A percentile compares a stretch with the other conserved stretches of the same genome.
These are phyloP conservation scores for Polypterus senegalus DNA, from an alignment of 2,113 vertebrate species.

Conservation along the genomic window DNA sequence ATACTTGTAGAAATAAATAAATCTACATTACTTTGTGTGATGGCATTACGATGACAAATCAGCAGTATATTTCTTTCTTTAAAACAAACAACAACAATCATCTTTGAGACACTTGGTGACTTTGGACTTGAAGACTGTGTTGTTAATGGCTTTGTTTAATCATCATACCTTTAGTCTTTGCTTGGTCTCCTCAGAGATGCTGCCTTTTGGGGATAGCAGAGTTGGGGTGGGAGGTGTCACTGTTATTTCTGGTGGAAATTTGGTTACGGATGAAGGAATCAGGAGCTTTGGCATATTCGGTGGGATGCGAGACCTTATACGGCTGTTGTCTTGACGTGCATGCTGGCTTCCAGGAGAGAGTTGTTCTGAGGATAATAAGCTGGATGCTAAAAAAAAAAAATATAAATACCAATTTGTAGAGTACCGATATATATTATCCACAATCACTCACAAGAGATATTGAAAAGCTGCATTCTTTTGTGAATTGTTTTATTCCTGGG, in stretches of 20 bases:
- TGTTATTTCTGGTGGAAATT: conserved; percentile 96
- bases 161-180: conserved; percentile 82
- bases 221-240: conserved; percentile 95
- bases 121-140: no score
- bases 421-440: no score
- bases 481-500: no score
- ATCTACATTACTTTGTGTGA: no score
- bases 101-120: no score
- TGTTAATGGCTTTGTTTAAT: no score
- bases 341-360: conserved; percentile 46
- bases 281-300: conserved; percentile 93
- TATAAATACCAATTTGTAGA: background rate
- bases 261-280: conserved; percentile 80
- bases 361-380: conserved; percentile 43
- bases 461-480: no score
- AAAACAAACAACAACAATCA: background rate
- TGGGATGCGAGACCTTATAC: conserved; percentile 70
- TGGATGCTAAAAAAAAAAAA: conserved; percentile 31
- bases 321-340: conserved; percentile 60
- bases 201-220: conserved; percentile 91
- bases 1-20: no score
- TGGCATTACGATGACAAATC: no score
- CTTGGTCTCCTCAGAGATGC: conserved; percentile 97
- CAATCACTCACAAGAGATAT: no score
- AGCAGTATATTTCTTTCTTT: background rate